Base-by-base conservation (phyloP, 2,888 invertebrate species). In the Zaprionus obscuricornis region DNA sequence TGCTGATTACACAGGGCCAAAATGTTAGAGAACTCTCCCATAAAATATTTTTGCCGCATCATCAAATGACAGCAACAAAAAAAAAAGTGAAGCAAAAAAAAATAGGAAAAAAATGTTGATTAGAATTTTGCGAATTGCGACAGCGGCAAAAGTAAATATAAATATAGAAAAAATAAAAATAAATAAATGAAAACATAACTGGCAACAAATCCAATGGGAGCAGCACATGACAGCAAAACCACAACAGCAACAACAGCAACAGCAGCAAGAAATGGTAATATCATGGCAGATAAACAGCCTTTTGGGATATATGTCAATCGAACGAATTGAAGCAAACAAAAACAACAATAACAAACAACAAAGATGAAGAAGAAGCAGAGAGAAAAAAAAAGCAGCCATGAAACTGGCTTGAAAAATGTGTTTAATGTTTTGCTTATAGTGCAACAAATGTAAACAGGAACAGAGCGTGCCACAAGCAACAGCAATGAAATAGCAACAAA, bases 221-320 rank as follows among this genome's bases (percentile, higher is more conserved):
- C 16, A 26, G 36, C 34, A 33, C 2, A 34, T 14, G 22, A 24
- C 20, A 33, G n/a, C 33, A 34, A n/a, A n/a, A 27, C 16, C 31
- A 7, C 46, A 45, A 8, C 14, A 31, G 33, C n/a, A n/a, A n/a
- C n/a, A n/a, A n/a, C n/a, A n/a, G n/a, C n/a, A n/a, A n/a, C n/a
- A n/a, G n/a, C 24, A 6, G 4, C 24, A 8, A 42, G 2, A 46
- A 16, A n/a, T n/a, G n/a, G n/a, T n/a, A n/a, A 24, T 8, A 24
- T 4, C 5, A 4, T 11, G 24, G 8, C 45, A 45, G 45, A 47
- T 54, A 68, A 65, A 65, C 43, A 66, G 60, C 29, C 62, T 37
- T 33, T 49, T 72, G 66, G 62, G 51, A 77, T 78, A 78, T 77
- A 69, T 78, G 78, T 74, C 77, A 77, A 78, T 72, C 58, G 77